Conservation (phyloP, 1,140 invertebrate genomes). For the Saccostrea glomerata region DNA sequence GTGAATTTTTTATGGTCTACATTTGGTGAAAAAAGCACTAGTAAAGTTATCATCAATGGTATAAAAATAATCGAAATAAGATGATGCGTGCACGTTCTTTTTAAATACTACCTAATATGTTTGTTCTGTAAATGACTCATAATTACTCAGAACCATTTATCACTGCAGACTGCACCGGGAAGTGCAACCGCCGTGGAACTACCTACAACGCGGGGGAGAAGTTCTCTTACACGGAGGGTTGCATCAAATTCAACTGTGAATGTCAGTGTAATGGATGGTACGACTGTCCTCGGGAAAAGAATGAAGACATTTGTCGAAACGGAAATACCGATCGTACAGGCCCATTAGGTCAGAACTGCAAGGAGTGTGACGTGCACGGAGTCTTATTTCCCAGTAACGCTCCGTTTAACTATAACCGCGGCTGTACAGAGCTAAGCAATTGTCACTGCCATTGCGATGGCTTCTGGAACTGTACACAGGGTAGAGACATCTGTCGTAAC, state of each 20-base stretch:
- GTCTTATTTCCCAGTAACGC: constrained; percentile 21
- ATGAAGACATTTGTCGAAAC: constrained; percentile 55
- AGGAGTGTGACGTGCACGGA: constrained; percentile 40
- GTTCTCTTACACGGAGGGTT: constrained; percentile 58
- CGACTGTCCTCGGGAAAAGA: constrained; percentile 58
- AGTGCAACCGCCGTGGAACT: constrained; percentile 44
- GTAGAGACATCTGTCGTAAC: constrained; percentile 32
- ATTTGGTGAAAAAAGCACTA: too few relatives aligned
- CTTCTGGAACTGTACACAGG: constrained; percentile 35
- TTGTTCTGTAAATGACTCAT: too few relatives aligned
- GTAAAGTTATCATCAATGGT: too few relatives aligned
- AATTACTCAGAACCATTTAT: neutral
- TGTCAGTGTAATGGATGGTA: constrained; percentile 66
- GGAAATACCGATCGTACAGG: neutral
- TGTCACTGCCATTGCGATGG: constrained; percentile 43
- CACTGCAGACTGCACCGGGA: constrained; percentile 1
- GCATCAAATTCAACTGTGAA: constrained; percentile 63
- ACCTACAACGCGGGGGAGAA: constrained; percentile 40
- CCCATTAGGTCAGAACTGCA: neutral
- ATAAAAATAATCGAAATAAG: too few relatives aligned
- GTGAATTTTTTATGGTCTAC: too few relatives aligned
- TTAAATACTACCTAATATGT: too few relatives aligned
- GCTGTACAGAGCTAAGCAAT: constrained; percentile 34
- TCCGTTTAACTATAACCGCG: constrained; percentile 30
- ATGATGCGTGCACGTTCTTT: too few relatives aligned